Evolutionary conservation across 2,888 invertebrate genomes (phyloP), one percentile per base, ranked within the genome.

Genomic region (Drepanosiphum platanoidis): DNA sequence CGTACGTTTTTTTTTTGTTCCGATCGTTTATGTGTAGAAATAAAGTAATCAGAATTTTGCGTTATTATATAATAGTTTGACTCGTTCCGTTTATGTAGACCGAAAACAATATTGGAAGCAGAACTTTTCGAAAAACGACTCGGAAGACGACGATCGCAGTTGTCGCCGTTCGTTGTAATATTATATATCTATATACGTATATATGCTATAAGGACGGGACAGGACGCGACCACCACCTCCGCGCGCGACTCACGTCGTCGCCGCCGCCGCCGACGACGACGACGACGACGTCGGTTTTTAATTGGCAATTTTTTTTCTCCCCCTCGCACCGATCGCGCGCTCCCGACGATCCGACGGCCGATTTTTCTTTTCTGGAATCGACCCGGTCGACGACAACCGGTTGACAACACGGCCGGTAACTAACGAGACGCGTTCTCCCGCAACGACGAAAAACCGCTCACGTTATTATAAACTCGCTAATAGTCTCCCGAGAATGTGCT

Each of bases 291-390:
- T 52, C 27, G 80, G 80, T 27, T 36, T 80, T 70, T 80, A 80
- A 80, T 80, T 80, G 80, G 80, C 52, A 34, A 27, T 68, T 80
- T 52, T 68, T 52, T 32, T 46, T 32, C 30, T n/a, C 36, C 9
- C 3, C 9, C 5, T 46, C 8, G 9, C 34, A 52, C 9, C 61
- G 4, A 9, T 27, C 61, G 27, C 61, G 61, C 64, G 11, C 11
- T 11, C 27, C 68, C 9, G 46, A 66, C n/a, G n/a, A n/a, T n/a
- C n/a, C n/a, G 42, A 46, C 32, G 66, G 30, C 68, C 68, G 70
- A 70, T 82, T 82, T 82, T 72, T 82, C 64, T 74, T 83, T 83
- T 83, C 83, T 82, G 72, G 61, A 72, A 82, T 72, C 82, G 46
- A 18, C 61, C 58, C 27, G 15, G 42, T 32, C 39, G 58, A 13